phyloP scores from a whole-genome alignment of 2,888 invertebrate species.

The Eupithecia centaureata region DNA sequence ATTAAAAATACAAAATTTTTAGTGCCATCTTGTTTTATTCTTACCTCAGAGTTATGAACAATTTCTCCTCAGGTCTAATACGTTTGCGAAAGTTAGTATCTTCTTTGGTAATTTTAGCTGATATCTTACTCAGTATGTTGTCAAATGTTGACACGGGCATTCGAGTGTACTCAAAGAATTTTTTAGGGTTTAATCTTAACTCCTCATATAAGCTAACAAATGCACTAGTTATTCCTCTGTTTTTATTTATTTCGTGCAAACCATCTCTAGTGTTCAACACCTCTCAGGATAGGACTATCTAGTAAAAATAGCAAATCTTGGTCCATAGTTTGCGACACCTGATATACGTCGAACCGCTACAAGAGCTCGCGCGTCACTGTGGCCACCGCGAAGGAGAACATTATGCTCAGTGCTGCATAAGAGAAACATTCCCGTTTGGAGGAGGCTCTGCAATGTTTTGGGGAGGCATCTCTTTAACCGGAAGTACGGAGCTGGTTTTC shows the following conservation, averaged over 20 bases:
- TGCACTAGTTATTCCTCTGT: constrained; percentile 20
- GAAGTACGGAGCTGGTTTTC: constrained; percentile 12
- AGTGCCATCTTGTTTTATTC: constrained; percentile 41
- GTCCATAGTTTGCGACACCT: no score
- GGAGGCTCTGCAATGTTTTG: constrained; percentile 13
- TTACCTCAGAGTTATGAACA: constrained; percentile 44
- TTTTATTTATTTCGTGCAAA: no score
- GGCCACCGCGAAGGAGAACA: no score
- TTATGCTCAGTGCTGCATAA: constrained; percentile 1
- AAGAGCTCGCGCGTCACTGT: no score
- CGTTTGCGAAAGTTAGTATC: constrained; percentile 43
- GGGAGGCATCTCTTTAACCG: constrained; percentile 8
- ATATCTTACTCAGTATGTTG: constrained; percentile 35
- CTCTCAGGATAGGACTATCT: no score
- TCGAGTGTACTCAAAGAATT: constrained; percentile 41
- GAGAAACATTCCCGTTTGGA: constrained; percentile 7
- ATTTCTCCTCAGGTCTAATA: constrained; percentile 43
- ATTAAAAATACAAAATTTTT: constrained; percentile 31
- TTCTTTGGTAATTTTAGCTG: no score
- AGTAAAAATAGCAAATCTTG: no score
- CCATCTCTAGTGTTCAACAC: no score
- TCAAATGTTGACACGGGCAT: constrained; percentile 41
- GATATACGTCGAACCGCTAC: no score
- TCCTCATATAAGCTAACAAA: constrained; percentile 37
- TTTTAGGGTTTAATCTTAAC: constrained; percentile 39